A percentile compares a stretch with the other conserved stretches of the same genome.
phyloP scores from a whole-genome alignment of 2,888 invertebrate genomes.

The Megaustenia siamemsis region DNA sequence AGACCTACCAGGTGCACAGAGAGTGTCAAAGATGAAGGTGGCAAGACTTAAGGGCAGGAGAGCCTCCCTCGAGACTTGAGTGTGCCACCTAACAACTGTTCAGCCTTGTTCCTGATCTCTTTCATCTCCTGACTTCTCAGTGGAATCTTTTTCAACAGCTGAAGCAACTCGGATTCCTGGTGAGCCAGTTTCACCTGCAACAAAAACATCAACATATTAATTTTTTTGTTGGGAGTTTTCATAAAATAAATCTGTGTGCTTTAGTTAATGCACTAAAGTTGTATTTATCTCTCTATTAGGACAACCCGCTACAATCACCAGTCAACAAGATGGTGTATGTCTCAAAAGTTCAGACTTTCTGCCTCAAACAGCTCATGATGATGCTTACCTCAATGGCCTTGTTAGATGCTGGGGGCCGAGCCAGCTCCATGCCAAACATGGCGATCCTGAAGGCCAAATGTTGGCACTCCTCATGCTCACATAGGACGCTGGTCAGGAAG shows the following conservation, averaged over 20 bases:
- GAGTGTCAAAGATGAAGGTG: conserved; percentile 96
- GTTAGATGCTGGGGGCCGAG: conserved; percentile 96
- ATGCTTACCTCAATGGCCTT: conserved; percentile 86
- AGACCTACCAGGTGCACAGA: conserved; percentile 81
- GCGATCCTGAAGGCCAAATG: conserved; percentile 94
- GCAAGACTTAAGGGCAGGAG: conserved; percentile 95
- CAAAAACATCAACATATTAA: not conserved
- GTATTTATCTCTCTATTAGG: too few relatives aligned
- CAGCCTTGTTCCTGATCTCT: conserved; percentile 91
- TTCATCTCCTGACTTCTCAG: conserved; percentile 90
- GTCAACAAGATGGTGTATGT: too few relatives aligned
- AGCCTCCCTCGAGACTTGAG: conserved; percentile 94
- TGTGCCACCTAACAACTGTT: conserved; percentile 91
- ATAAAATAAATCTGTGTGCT: too few relatives aligned
- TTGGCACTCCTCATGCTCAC: conserved; percentile 94
- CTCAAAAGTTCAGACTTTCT: too few relatives aligned
- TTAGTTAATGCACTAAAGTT: too few relatives aligned
- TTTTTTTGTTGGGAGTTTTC: too few relatives aligned
- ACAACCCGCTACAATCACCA: too few relatives aligned
- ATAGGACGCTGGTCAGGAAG: conserved; percentile 94
- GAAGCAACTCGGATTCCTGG: conserved; percentile 95
- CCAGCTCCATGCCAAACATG: conserved; percentile 95
- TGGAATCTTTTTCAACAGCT: conserved; percentile 92
- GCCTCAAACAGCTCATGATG: too few relatives aligned
- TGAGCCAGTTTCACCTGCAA: conserved; percentile 86